A percentile compares a stretch with the other conserved stretches of the same genome.
phyloP scores from a whole-genome alignment of 2,797 vertebrate genomes.

The Galagoides demidoff region DNA sequence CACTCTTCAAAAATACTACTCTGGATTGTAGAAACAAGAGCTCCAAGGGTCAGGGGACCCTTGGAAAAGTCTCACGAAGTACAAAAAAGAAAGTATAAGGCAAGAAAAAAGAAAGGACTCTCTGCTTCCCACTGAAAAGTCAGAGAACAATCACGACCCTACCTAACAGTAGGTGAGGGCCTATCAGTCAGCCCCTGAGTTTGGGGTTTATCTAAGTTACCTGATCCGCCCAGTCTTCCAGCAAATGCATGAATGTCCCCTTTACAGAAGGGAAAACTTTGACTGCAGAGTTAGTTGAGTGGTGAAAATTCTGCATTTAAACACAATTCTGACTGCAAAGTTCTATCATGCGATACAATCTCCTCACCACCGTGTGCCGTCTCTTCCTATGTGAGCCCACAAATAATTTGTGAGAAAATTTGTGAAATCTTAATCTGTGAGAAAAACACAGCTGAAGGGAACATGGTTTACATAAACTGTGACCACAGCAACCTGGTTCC shows the following conservation, averaged over 20 bases:
- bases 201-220: neutral
- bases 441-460: neutral
- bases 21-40: constrained; percentile 53
- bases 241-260: neutral
- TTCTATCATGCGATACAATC: neutral
- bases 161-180: neutral
- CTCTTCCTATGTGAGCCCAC: neutral
- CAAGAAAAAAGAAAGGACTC: neutral
- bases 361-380: neutral
- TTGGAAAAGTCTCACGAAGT: neutral
- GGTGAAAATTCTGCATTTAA: neutral
- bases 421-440: neutral
- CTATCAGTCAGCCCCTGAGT: neutral
- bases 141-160: neutral
- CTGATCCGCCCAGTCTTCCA: neutral
- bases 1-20: constrained; percentile 56
- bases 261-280: neutral
- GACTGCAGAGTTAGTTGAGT: neutral
- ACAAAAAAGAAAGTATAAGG: neutral
- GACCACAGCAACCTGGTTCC: neutral
- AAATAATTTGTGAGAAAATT: no score
- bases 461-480: neutral
- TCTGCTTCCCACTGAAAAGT: neutral
- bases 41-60: neutral
- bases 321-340: neutral